A percentile compares a stretch with the other conserved stretches of the same genome.
Evolutionary conservation across 2,797 vertebrate genomes (phyloP).

Genomic region (Mycteria americana): DNA sequence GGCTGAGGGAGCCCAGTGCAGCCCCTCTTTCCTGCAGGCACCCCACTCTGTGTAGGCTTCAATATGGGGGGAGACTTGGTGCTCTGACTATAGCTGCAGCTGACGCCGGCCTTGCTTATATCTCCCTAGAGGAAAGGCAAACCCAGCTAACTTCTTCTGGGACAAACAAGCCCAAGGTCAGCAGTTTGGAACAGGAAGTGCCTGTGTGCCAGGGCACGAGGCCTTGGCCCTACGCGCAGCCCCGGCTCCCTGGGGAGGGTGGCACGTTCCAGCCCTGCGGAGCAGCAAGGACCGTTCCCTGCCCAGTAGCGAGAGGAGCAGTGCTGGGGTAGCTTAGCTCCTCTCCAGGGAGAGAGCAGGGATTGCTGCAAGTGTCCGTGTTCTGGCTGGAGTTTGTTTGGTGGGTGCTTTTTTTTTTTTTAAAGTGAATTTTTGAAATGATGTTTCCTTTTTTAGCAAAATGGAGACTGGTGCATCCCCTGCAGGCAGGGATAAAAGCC

Average conservation of each 20-base stretch:
- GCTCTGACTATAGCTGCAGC: not conserved
- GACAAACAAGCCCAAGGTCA: not conserved
- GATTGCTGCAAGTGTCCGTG: not conserved
- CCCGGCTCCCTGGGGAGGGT: not conserved
- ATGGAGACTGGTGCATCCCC: conserved; percentile 26
- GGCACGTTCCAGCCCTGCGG: not conserved
- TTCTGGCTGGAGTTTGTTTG: not conserved
- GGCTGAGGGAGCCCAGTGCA: not conserved
- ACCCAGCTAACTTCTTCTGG: not conserved
- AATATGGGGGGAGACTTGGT: not conserved
- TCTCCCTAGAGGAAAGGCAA: not conserved
- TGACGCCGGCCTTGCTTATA: not conserved
- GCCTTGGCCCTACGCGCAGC: not conserved
- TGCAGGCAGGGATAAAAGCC: conserved; percentile 53
- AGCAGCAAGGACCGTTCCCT: not conserved
- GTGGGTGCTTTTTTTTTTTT: not conserved
- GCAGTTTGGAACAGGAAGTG: not conserved
- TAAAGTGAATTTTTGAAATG: not conserved
- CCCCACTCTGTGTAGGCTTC: not conserved
- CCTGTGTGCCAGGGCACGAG: not conserved
- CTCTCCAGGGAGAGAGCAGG: not conserved
- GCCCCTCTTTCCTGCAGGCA: not conserved
- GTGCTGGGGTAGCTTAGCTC: not conserved
- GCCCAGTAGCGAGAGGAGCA: not conserved
- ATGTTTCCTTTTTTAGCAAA: not conserved